Evolutionary conservation across 2,113 vertebrate species (phyloP).

Genomic region (Stegastes partitus): DNA sequence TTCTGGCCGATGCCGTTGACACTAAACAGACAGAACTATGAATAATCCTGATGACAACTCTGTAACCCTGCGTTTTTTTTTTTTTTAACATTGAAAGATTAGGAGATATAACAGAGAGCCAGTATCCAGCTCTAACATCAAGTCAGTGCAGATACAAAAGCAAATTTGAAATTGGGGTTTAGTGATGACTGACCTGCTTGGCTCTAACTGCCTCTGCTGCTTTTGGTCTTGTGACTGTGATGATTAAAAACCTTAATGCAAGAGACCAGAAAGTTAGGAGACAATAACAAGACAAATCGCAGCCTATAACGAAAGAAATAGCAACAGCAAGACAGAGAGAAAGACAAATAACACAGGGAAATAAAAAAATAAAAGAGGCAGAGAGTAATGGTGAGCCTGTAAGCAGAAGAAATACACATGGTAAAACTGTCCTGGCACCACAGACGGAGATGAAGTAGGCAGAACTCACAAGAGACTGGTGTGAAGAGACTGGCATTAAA

Average conservation of each 20-base stretch:
- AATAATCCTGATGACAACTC: neutral
- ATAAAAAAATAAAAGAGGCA: neutral
- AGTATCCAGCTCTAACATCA: neutral
- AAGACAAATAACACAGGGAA: slow-evolving; percentile 17
- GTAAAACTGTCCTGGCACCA: slow-evolving; percentile 46
- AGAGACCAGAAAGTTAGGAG: slow-evolving; percentile 21
- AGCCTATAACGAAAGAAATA: slow-evolving; percentile 23
- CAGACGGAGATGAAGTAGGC: slow-evolving; percentile 46
- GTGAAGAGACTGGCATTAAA: slow-evolving; percentile 59
- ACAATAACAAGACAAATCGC: slow-evolving; percentile 41
- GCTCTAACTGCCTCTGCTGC: neutral
- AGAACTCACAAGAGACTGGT: slow-evolving; percentile 41
- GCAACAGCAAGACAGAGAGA: slow-evolving; percentile 18
- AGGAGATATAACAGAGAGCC: neutral
- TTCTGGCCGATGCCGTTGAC: too few relatives aligned
- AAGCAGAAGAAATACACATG: slow-evolving; percentile 37
- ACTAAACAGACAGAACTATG: too few relatives aligned
- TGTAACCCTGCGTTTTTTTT: neutral
- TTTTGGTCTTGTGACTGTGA: slow-evolving; percentile 6
- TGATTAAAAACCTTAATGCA: slow-evolving; percentile 23
- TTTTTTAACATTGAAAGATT: neutral
- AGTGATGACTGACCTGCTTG: neutral
- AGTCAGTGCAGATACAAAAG: neutral
- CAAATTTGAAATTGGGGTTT: neutral
- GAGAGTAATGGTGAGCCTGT: slow-evolving; percentile 37